Evolutionary conservation across 1,140 invertebrate genomes (phyloP).

Genomic region (Orchestia grillus): DNA sequence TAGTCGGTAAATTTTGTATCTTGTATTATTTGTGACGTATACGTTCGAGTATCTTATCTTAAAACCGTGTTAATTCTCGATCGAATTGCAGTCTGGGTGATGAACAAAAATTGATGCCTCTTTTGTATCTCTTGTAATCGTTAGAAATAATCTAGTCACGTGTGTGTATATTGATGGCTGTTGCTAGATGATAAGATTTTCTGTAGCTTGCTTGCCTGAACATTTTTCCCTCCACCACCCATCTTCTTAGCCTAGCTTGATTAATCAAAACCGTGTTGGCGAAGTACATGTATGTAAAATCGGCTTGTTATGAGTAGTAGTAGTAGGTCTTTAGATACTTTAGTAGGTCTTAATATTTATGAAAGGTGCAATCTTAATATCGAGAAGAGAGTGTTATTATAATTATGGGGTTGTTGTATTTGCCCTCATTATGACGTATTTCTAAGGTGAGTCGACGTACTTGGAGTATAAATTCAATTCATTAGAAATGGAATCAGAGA

Average conservation of each 20-base stretch:
- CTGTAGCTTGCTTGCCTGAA: neutral
- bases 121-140: neutral
- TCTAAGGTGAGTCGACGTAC: too few species aligned
- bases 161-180: conserved; percentile 36
- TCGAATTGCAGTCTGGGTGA: neutral
- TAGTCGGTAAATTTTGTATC: too few species aligned
- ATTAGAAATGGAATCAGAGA: neutral
- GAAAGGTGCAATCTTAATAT: neutral
- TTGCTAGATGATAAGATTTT: neutral
- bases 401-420: neutral
- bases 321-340: neutral
- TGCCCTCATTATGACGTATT: neutral
- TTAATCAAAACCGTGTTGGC: neutral
- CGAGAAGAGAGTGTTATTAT: neutral
- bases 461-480: neutral
- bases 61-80: neutral
- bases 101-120: neutral
- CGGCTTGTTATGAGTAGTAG: neutral
- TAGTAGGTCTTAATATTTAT: neutral
- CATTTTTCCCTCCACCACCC: too few species aligned
- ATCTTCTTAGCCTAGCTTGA: neutral
- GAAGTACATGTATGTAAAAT: neutral
- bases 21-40: too few species aligned
- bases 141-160: conserved; percentile 27
- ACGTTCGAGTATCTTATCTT: neutral